phyloP scores from a whole-genome alignment of 2,113 vertebrate genomes.

The Vombatus ursinus region DNA sequence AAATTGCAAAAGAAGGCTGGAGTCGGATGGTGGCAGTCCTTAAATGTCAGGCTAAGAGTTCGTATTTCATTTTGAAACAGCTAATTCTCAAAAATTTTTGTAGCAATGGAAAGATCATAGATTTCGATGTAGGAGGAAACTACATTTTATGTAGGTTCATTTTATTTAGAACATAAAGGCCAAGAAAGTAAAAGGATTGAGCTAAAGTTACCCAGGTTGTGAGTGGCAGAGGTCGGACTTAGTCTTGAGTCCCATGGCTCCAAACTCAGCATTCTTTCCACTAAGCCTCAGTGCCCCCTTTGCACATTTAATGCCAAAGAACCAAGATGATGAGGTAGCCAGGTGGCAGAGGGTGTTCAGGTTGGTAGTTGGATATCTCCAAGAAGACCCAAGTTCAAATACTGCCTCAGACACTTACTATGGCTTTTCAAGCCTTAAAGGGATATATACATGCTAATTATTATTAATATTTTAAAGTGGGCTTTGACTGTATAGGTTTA shows the following conservation, averaged over 20 bases:
- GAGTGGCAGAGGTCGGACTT: background rate
- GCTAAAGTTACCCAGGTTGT: background rate
- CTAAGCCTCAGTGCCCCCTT: background rate
- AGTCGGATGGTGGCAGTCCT: background rate
- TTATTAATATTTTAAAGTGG: background rate
- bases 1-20: background rate
- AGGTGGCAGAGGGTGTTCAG: background rate
- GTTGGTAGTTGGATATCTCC: background rate
- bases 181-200: background rate
- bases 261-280: background rate
- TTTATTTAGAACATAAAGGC: no score
- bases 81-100: background rate
- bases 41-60: background rate
- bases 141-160: no score
- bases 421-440: background rate
- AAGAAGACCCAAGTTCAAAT: background rate
- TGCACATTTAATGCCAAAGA: background rate
- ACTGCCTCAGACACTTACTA: background rate
- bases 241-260: background rate
- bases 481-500: background rate
- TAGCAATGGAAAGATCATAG: background rate
- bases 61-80: background rate
- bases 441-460: background rate
- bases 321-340: background rate
- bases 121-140: background rate